These are phyloP conservation scores for Dicaeum eximium DNA, from an alignment of 2,113 vertebrate genomes.

Conservation along the genomic window DNA sequence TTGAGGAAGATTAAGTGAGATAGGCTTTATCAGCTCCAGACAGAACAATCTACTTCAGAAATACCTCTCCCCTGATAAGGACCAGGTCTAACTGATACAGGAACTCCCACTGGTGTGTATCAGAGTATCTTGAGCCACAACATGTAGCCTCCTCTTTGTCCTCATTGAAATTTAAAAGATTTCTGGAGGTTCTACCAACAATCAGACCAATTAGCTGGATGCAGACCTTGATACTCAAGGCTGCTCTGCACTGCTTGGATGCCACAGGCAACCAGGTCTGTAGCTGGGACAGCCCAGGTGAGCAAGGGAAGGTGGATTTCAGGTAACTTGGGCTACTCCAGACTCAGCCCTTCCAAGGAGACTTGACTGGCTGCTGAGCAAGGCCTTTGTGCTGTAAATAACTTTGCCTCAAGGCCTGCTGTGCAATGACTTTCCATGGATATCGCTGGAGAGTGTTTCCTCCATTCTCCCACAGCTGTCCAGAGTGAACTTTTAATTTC, in stretches of 20 bases:
- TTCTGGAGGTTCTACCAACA: not conserved
- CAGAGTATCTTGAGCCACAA: not conserved
- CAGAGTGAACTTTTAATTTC: not conserved
- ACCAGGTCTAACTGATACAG: not conserved
- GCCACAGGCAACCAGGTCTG: not conserved
- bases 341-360: not conserved
- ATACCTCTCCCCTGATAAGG: not conserved
- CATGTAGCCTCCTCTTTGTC: not conserved
- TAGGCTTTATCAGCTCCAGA: not conserved
- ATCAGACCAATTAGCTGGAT: not conserved
- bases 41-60: not conserved
- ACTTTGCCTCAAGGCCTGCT: not conserved
- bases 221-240: not conserved
- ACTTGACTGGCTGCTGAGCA: not conserved
- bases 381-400: not conserved
- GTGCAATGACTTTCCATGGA: not conserved
- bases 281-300: not conserved
- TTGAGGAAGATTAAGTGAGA: not conserved
- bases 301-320: not conserved
- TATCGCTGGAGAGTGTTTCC: not conserved
- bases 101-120: not conserved
- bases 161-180: not conserved
- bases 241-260: not conserved
- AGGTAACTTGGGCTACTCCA: not conserved
- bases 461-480: not conserved